Evolutionary conservation across 2,113 vertebrate species (phyloP).

Genomic region (Hiodon alosoides): DNA sequence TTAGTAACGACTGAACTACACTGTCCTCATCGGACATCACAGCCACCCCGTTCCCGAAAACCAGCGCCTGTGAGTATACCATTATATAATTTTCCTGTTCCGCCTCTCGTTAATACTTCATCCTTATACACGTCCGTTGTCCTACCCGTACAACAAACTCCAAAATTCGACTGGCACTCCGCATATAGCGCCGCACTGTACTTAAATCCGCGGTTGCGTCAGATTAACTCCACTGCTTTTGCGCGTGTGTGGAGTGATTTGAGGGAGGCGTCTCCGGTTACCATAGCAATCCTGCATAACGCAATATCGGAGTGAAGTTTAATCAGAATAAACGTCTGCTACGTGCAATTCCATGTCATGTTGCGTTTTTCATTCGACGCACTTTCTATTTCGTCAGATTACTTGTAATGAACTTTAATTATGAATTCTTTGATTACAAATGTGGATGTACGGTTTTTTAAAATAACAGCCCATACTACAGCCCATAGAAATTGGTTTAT

Average conservation of each 20-base stretch:
- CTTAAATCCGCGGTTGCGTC: constrained; percentile 21
- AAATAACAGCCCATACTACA: too few species aligned
- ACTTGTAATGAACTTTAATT: background rate
- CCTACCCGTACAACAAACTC: background rate
- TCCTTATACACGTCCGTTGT: too few species aligned
- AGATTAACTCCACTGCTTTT: constrained; percentile 42
- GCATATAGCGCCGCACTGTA: constrained; percentile 32
- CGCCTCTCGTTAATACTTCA: background rate
- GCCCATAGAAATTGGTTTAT: too few species aligned
- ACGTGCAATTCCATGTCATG: constrained; percentile 35
- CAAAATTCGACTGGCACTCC: background rate
- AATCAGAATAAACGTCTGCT: constrained; percentile 22
- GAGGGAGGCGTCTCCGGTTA: constrained; percentile 11
- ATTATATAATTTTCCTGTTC: constrained; percentile 43
- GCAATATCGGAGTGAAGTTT: constrained; percentile 22
- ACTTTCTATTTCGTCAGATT: background rate
- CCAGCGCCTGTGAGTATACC: constrained; percentile 55
- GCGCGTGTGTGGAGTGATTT: constrained; percentile 28
- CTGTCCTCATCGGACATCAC: constrained; percentile 43
- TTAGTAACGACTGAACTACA: constrained; percentile 46
- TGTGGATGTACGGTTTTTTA: too few species aligned
- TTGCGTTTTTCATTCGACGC: background rate
- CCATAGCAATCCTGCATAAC: background rate
- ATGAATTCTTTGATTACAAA: too few species aligned
- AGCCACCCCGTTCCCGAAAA: constrained; percentile 41